Evolutionary conservation across 2,113 vertebrate species (phyloP).

Genomic region (Ailurus styani): DNA sequence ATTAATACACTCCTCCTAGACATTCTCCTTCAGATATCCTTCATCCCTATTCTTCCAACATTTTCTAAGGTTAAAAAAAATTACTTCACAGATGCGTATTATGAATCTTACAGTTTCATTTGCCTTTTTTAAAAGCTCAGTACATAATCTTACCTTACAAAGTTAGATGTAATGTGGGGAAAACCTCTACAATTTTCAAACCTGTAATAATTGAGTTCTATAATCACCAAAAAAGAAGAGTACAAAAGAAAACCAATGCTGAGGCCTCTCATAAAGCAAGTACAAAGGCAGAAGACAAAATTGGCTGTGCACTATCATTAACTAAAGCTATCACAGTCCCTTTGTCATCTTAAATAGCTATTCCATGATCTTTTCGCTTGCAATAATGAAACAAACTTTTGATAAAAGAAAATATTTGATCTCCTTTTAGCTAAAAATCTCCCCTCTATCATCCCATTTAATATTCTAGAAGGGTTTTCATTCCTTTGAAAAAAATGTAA

Average conservation of each 20-base stretch:
- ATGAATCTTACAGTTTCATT: not conserved
- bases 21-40: not conserved
- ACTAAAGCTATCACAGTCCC: slow-evolving; percentile 32
- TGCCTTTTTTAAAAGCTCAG: not conserved
- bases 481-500: slow-evolving; percentile 64
- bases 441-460: slow-evolving; percentile 50
- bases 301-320: slow-evolving; percentile 39
- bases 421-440: slow-evolving; percentile 69
- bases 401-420: slow-evolving; percentile 77
- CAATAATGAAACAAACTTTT: slow-evolving; percentile 68
- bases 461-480: slow-evolving; percentile 66
- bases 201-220: slow-evolving; percentile 45
- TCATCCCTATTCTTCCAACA: not conserved
- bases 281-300: slow-evolving; percentile 58
- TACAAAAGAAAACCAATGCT: slow-evolving; percentile 43
- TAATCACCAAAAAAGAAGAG: slow-evolving; percentile 33
- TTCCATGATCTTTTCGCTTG: slow-evolving; percentile 67
- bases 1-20: not conserved
- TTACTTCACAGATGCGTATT: not conserved
- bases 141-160: slow-evolving; percentile 31
- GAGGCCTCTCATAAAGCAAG: slow-evolving; percentile 33
- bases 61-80: not conserved
- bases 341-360: slow-evolving; percentile 62
- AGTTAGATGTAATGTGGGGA: not conserved
- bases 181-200: slow-evolving; percentile 56